A percentile compares a stretch with the other conserved stretches of the same genome.
Conservation (phyloP, 2,888 invertebrate species). For the Meliscaeva auricollis region DNA sequence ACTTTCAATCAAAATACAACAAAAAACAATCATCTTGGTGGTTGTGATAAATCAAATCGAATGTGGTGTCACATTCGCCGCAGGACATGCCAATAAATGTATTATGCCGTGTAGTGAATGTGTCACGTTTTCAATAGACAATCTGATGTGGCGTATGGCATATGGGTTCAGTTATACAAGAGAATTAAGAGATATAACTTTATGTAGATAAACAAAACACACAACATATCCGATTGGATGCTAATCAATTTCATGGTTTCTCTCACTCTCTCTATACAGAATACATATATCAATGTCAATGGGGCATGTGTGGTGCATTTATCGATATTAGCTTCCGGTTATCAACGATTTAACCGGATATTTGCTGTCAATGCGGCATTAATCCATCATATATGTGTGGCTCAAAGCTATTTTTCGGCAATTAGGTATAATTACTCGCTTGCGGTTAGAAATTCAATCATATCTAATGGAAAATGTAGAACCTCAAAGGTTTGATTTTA, state of each 20-base stretch:
- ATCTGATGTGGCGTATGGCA: neutral
- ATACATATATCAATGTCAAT: constrained; percentile 24
- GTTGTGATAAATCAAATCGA: constrained; percentile 28
- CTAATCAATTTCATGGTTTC: constrained; percentile 26
- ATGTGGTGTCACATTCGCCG: constrained; percentile 15
- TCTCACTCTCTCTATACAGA: neutral
- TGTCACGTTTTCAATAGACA: constrained; percentile 30
- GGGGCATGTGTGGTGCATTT: constrained; percentile 8
- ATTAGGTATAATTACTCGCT: constrained; percentile 31
- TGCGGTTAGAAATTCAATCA: constrained; percentile 8
- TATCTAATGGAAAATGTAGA: neutral
- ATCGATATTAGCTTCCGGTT: constrained; percentile 40
- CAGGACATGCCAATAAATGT: constrained; percentile 32
- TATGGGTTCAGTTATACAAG: neutral
- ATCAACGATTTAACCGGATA: constrained; percentile 4
- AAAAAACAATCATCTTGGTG: constrained; percentile 14
- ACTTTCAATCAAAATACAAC: constrained; percentile 2
- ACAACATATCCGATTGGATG: constrained; percentile 4
- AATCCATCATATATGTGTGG: neutral
- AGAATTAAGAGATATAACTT: neutral
- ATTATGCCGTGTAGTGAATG: neutral
- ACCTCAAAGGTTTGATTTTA: neutral
- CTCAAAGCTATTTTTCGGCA: constrained; percentile 17
- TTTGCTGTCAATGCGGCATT: neutral
- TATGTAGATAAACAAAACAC: neutral